Evolutionary conservation across 2,888 invertebrate species (phyloP), one percentile per base, ranked within the genome.

Genomic region (Onchidella celtica): DNA sequence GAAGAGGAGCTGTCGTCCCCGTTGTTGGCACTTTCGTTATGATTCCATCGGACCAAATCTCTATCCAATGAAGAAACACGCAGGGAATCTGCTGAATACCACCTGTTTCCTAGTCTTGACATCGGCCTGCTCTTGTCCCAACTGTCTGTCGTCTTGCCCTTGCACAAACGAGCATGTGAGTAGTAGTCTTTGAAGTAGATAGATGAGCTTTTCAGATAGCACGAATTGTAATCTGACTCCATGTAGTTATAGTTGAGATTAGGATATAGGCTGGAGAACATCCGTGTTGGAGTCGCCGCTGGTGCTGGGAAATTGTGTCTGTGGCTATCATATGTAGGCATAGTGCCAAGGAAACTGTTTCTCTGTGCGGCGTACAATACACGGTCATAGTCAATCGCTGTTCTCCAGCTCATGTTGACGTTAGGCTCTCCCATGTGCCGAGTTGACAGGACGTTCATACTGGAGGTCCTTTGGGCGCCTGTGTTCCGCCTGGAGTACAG

Each of bases 21-120:
- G 32, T 73, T 79, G 55, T 79, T 79, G 0, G 79, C 72, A 17
- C 73, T 79, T 11, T 79, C 79, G 57, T 79, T 79, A 65, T 73
- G 66, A 29, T 79, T 79, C 36, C 57, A 55, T 9, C 27, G 32
- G 29, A 66, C 27, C 1, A 73, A 2, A 27, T 79, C 79, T 3
- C 32, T 17, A 11, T 73, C 17, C n/a, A 38, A 27, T 1, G 17
- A 2, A 0, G n/a, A 29, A 21, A 55, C 24, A 14, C 38, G 34
- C 0, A 27, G n/a, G 73, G 2, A 36, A n/a, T 36, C 73, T 0
- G 59, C 59, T 4, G 73, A 36, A 14, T 24, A 24, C 73, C 73
- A 61, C 2, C 32, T 17, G 3, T 21, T 66, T 21, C 27, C 14
- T 24, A 24, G n/a, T n/a, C n/a, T n/a, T n/a, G n/a, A n/a, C n/a